phyloP scores from a whole-genome alignment of 2,888 invertebrate genomes.

The Aphodius granarius region DNA sequence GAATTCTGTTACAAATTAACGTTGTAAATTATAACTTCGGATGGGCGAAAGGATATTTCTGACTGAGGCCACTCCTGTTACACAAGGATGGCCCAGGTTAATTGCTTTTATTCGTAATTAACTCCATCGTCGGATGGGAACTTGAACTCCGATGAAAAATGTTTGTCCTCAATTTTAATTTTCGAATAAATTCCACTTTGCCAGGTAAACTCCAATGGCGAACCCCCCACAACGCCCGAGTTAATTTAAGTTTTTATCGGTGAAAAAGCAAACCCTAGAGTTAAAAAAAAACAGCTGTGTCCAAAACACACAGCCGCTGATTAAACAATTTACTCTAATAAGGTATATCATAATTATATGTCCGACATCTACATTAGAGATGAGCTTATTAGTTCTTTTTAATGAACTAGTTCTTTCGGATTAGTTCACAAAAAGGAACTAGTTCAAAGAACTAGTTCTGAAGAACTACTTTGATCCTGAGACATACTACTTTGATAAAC shows the following conservation, averaged over 20 bases:
- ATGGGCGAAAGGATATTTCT: constrained; percentile 27
- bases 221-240: not conserved
- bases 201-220: not conserved
- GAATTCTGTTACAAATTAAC: constrained; percentile 40
- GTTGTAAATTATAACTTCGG: constrained; percentile 39
- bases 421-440: no score
- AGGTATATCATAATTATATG: no score
- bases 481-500: no score
- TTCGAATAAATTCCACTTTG: not conserved
- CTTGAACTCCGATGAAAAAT: constrained; percentile 6
- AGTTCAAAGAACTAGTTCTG: no score
- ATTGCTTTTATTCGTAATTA: constrained; percentile 40
- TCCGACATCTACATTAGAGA: no score
- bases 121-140: constrained; percentile 18
- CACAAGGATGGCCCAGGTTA: constrained; percentile 35
- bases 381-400: no score
- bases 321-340: no score
- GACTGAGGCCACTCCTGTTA: constrained; percentile 23
- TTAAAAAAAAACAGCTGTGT: not conserved
- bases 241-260: not conserved
- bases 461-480: no score
- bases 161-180: not conserved
- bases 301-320: no score
- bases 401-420: no score
- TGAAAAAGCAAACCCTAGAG: not conserved